phyloP scores from a whole-genome alignment of 1,140 invertebrate genomes.

The Palaemon carinicauda region DNA sequence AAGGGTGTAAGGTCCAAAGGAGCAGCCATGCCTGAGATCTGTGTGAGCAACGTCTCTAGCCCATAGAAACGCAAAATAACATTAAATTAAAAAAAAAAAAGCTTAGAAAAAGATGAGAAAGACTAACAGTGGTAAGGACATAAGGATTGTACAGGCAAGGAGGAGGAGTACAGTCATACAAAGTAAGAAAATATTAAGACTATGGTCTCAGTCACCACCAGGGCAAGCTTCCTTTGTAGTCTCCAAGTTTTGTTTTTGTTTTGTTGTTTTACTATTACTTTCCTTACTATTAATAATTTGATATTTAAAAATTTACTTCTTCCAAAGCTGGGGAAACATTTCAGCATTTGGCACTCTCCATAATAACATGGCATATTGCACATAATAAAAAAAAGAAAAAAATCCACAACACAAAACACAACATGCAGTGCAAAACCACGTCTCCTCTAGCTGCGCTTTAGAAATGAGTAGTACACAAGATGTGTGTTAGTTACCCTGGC shows the following conservation, averaged over 20 bases:
- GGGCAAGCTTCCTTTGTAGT: conserved; percentile 55
- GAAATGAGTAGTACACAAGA: conserved; percentile 55
- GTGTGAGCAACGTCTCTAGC: conserved; percentile 46
- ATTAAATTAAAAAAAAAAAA: conserved; percentile 24
- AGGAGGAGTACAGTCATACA: conserved; percentile 49
- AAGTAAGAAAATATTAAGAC: conserved; percentile 45
- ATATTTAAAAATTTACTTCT: conserved; percentile 17
- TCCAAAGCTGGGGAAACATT: conserved; percentile 52
- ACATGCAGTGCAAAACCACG: conserved; percentile 59
- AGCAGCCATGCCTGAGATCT: conserved; percentile 37
- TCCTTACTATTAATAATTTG: conserved; percentile 26
- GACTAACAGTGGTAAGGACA: conserved; percentile 15
- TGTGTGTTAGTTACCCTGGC: conserved; percentile 59
- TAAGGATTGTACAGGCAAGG: conserved; percentile 44
- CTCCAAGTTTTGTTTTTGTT: conserved; percentile 45
- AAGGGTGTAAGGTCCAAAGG: conserved; percentile 22
- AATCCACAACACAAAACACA: conserved; percentile 57
- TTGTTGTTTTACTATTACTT: conserved; percentile 20
- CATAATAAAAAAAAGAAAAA: conserved; percentile 48
- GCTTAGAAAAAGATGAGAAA: background rate
- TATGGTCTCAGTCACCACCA: conserved; percentile 52
- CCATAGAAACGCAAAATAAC: conserved; percentile 32
- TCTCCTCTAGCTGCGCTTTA: conserved; percentile 59
- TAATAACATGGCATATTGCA: conserved; percentile 53
- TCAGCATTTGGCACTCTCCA: conserved; percentile 59